A percentile compares a stretch with the other conserved stretches of the same genome.
phyloP scores from a whole-genome alignment of 2,797 vertebrate species.

The Clarias pachynema region DNA sequence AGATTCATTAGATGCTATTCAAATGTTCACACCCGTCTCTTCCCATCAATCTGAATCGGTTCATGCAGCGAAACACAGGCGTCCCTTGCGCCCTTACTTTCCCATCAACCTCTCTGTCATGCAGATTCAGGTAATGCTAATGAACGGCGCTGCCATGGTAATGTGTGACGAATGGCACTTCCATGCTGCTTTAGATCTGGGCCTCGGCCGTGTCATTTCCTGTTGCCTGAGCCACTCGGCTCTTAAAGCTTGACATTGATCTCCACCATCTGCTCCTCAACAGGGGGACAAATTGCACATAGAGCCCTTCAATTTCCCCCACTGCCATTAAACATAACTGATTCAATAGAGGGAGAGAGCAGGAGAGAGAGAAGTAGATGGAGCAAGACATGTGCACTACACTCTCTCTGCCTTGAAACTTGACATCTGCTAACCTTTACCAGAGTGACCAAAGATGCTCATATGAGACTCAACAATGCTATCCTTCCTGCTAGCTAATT shows the following conservation, averaged over 20 bases:
- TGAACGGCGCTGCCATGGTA: constrained; percentile 67
- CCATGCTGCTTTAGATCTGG: constrained; percentile 68
- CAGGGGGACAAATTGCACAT: constrained; percentile 55
- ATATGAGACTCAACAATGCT: constrained; percentile 1
- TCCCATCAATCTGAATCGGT: constrained; percentile 61
- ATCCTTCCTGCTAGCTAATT: constrained; percentile 12
- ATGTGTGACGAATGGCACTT: constrained; percentile 67
- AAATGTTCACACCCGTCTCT: constrained; percentile 41
- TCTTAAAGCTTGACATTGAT: constrained; percentile 58
- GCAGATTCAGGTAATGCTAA: constrained; percentile 76
- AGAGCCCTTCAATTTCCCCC: constrained; percentile 55
- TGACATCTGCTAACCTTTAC: constrained; percentile 50
- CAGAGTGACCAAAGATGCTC: constrained; percentile 38
- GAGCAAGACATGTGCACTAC: constrained; percentile 49
- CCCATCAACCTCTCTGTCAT: constrained; percentile 71
- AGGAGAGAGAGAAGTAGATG: background rate
- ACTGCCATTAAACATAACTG: constrained; percentile 57
- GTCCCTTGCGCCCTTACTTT: constrained; percentile 64
- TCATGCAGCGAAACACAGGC: constrained; percentile 59
- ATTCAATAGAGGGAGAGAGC: constrained; percentile 49
- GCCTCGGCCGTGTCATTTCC: constrained; percentile 66
- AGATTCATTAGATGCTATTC: constrained; percentile 47
- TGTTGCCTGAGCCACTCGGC: constrained; percentile 66
- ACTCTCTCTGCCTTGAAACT: constrained; percentile 45
- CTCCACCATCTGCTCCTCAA: constrained; percentile 59